Base-by-base conservation (phyloP, 2,113 vertebrate genomes). In the Synchiropus splendidus region DNA sequence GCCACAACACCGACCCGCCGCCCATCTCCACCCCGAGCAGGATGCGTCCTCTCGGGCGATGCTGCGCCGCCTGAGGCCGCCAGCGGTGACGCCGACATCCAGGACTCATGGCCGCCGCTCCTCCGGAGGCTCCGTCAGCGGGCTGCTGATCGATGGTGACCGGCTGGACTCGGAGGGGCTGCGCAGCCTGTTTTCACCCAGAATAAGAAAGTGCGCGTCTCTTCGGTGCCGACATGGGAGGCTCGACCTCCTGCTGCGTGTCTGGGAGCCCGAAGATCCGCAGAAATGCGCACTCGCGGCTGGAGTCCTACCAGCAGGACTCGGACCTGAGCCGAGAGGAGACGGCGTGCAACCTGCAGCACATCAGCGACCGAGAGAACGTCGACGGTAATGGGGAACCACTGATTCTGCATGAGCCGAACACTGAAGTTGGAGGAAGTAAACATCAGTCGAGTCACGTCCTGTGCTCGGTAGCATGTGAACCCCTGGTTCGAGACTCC, bases 341-440 rank as follows among this genome's bases (percentile, higher is more conserved):
- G 44, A 72, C 74, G 16, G 67, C 32, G 0, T 56, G 74, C 47
- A 62, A 70, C 55, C 64, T 80, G 40, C 77, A 80, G 70, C 77
- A 80, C 77, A 80, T 80, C 77, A 80, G 77, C 64, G 77, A 80
- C 72, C 30, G 74, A 34, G 77, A 80, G 47, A 70, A 80, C 60
- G 55, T 72, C 5, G 67, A 75, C 48, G 77, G 77, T 80, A 75
- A 67, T 2, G 5, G 5, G 14, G 9, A 6, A 1, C 5, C 38
- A 40, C 16, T 11, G 17, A 16, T 12, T 16, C 37, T 13, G 9
- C 12, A n/a, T n/a, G n/a, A n/a, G n/a, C n/a, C n/a, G n/a, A n/a
- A n/a, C n/a, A n/a, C n/a, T n/a, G n/a, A n/a, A n/a, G n/a, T n/a
- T n/a, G n/a, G n/a, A n/a, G n/a, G n/a, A n/a, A n/a, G n/a, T n/a